A percentile compares a stretch with the other conserved stretches of the same genome.
Conservation (phyloP, 2,113 vertebrate genomes). For the Peucedramus taeniatus region DNA sequence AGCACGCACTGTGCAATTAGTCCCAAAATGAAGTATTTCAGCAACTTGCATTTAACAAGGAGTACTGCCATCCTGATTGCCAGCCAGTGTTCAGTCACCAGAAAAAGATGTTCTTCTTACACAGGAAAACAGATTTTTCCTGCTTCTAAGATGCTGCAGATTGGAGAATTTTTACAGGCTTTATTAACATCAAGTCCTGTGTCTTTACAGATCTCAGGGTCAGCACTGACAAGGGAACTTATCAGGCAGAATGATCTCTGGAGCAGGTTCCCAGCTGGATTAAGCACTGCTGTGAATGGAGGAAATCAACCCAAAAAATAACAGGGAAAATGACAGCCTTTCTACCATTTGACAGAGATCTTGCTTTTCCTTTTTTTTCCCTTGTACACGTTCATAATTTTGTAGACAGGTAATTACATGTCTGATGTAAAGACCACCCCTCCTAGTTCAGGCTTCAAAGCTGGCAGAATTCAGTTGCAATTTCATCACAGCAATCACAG, state of each 20-base stretch:
- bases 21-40: slow-evolving; percentile 15
- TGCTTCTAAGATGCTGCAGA: background rate
- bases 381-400: background rate
- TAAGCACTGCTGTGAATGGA: background rate
- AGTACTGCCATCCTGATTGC: background rate
- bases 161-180: background rate
- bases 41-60: background rate
- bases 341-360: slow-evolving; percentile 12
- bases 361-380: background rate
- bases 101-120: background rate
- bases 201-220: background rate
- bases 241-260: background rate
- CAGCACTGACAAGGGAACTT: background rate
- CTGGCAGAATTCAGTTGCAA: background rate
- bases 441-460: background rate
- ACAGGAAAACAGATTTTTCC: background rate
- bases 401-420: slow-evolving; percentile 56
- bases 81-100: background rate
- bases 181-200: background rate
- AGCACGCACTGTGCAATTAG: background rate
- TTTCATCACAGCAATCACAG: background rate
- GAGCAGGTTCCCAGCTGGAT: background rate
- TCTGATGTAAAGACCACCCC: slow-evolving; percentile 23
- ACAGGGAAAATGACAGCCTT: slow-evolving; percentile 18
- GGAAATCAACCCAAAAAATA: background rate